phyloP scores from a whole-genome alignment of 2,113 vertebrate species.

The Myotis lucifugus region DNA sequence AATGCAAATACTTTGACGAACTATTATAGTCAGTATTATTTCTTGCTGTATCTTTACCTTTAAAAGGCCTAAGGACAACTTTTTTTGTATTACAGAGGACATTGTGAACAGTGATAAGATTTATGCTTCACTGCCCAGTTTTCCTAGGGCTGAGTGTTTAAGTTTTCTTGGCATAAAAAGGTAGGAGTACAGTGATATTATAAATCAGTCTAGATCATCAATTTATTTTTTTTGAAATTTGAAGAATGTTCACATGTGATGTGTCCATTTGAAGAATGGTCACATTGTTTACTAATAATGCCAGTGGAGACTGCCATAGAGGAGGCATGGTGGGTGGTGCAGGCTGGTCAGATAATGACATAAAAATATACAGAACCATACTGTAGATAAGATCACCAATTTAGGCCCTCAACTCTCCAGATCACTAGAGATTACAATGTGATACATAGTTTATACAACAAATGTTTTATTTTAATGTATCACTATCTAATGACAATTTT shows the following conservation, averaged over 20 bases:
- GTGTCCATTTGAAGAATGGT: conserved; percentile 73
- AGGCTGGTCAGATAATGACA: conserved; percentile 93
- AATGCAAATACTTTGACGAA: conserved; percentile 94
- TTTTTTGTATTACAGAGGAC: conserved; percentile 96
- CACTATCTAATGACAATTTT: conserved; percentile 94
- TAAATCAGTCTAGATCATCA: conserved; percentile 96
- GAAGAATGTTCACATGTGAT: conserved; percentile 60
- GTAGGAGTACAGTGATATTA: conserved; percentile 94
- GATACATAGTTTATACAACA: conserved; percentile 93
- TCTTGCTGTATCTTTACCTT: conserved; percentile 93
- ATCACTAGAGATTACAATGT: conserved; percentile 90
- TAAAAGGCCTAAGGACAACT: conserved; percentile 93
- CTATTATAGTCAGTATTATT: conserved; percentile 92
- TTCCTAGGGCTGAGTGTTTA: conserved; percentile 94
- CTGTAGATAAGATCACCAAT: conserved; percentile 94
- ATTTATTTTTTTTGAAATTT: conserved; percentile 84
- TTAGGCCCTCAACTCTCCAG: conserved; percentile 92
- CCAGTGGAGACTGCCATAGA: conserved; percentile 91
- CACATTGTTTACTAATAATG: conserved; percentile 90
- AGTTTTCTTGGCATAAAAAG: conserved; percentile 93
- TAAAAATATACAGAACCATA: conserved; percentile 92
- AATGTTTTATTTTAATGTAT: conserved; percentile 94
- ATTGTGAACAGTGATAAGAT: conserved; percentile 97
- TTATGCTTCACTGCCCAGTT: conserved; percentile 94
- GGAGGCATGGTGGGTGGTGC: conserved; percentile 92